phyloP scores from a whole-genome alignment of 2,113 vertebrate genomes.

The Rhinopithecus roxellana region DNA sequence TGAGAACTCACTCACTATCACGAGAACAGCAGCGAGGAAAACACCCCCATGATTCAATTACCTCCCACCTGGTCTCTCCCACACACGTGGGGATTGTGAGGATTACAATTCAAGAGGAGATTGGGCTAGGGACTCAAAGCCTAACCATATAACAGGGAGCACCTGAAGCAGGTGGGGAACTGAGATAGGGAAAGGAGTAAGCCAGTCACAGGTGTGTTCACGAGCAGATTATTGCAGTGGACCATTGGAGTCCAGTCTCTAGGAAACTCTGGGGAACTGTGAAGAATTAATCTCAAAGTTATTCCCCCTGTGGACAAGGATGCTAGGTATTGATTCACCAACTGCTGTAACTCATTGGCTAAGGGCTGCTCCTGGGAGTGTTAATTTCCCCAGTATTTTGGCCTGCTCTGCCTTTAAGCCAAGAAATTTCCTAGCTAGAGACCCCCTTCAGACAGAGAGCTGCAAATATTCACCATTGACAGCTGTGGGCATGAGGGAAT shows the following conservation, averaged over 20 bases:
- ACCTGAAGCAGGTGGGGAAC: background rate
- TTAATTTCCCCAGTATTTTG: background rate
- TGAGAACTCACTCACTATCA: no score
- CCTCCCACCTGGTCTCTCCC: no score
- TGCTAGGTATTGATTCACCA: no score
- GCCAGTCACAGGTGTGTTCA: background rate
- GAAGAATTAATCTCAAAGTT: background rate
- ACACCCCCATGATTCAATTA: no score
- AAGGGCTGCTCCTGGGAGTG: background rate
- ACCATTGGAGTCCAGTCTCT: background rate
- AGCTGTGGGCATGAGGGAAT: background rate
- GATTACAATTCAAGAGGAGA: no score
- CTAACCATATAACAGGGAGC: background rate
- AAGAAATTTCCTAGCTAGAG: background rate
- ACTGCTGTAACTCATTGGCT: background rate
- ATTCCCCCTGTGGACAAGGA: background rate
- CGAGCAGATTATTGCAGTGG: background rate
- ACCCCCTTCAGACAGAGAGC: background rate
- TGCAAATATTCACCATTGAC: background rate
- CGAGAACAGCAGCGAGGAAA: no score
- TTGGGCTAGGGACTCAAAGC: no score
- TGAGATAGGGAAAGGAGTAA: background rate
- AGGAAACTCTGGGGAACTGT: background rate
- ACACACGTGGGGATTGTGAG: no score
- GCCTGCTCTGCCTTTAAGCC: background rate